These are phyloP conservation scores for Drosophila subquinaria DNA, from an alignment of 2,888 invertebrate genomes.

Conservation along the genomic window DNA sequence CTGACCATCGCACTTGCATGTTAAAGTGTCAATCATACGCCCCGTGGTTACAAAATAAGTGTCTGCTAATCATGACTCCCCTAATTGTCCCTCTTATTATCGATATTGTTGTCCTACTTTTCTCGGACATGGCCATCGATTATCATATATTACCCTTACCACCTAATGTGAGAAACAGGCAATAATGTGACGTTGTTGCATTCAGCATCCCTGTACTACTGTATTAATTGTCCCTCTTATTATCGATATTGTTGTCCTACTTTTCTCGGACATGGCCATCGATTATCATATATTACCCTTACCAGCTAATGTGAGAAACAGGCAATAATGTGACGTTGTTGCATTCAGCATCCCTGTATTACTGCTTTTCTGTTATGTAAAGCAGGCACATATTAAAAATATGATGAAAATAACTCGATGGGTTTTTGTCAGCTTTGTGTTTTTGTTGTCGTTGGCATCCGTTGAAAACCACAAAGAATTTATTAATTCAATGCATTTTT, in stretches of 20 bases:
- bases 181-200: constrained; percentile 25
- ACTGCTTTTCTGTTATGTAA: constrained; percentile 20
- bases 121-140: not conserved
- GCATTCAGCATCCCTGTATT: constrained; percentile 3
- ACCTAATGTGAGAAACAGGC: constrained; percentile 40
- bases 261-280: not conserved
- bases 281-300: not conserved
- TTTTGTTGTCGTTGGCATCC: constrained; percentile 16
- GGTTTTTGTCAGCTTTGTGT: constrained; percentile 5
- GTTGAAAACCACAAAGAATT: constrained; percentile 53
- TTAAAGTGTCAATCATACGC: constrained; percentile 35
- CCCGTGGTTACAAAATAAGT: not conserved
- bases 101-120: constrained; percentile 32
- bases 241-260: constrained; percentile 34
- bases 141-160: not conserved
- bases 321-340: constrained; percentile 31
- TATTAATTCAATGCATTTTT: constrained; percentile 58
- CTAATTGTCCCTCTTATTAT: constrained; percentile 31
- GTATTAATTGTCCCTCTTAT: constrained; percentile 28
- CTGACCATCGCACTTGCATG: not conserved
- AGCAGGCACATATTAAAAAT: constrained; percentile 38
- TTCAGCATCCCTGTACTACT: constrained; percentile 6
- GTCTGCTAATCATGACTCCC: constrained; percentile 7
- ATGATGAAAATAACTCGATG: constrained; percentile 19
- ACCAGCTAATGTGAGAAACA: constrained; percentile 40